phyloP scores from a whole-genome alignment of 2,113 vertebrate species.

The Lophura nycthemera region DNA sequence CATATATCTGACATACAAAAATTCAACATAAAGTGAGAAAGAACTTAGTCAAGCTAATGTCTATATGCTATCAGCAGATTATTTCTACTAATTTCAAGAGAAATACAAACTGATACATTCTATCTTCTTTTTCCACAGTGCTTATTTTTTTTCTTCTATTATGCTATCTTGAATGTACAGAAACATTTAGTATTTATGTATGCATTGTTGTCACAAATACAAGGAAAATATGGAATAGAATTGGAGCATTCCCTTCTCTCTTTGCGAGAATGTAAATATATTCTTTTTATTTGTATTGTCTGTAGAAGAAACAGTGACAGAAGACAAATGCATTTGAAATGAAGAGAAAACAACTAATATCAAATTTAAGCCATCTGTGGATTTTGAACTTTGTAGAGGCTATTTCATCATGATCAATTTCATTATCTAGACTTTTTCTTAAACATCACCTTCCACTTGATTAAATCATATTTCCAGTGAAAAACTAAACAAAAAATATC shows the following conservation, averaged over 20 bases:
- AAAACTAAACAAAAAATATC: background rate
- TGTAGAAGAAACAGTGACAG: background rate
- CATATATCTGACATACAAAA: background rate
- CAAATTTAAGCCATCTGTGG: conserved; percentile 3
- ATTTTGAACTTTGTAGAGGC: conserved; percentile 48
- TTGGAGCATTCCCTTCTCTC: background rate
- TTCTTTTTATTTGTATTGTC: background rate
- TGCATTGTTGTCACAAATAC: background rate
- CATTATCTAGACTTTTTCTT: background rate
- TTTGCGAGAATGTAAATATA: background rate
- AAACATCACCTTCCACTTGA: background rate
- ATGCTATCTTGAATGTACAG: background rate
- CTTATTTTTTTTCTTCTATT: background rate
- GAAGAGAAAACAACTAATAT: conserved; percentile 19
- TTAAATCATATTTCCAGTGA: background rate
- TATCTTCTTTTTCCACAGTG: background rate
- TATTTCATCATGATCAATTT: conserved; percentile 48
- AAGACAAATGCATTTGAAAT: conserved; percentile 39
- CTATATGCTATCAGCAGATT: background rate
- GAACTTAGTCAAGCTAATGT: background rate
- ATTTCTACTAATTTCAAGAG: background rate
- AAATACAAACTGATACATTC: background rate
- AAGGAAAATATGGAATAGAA: background rate
- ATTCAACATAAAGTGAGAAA: background rate
- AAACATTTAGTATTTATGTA: background rate